phyloP scores from a whole-genome alignment of 2,888 invertebrate genomes.

The Hyles lineata region DNA sequence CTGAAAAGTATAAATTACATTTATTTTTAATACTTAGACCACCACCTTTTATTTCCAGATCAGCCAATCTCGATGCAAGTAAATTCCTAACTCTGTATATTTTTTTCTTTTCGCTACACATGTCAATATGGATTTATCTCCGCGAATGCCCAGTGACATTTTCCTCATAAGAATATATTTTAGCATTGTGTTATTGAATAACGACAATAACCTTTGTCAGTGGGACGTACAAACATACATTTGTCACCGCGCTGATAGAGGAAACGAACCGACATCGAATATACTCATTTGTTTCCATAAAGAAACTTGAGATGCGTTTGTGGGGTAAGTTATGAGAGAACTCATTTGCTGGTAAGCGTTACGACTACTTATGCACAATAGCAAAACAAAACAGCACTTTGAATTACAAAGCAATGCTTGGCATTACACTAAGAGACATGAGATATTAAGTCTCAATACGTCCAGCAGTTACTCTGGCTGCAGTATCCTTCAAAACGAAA shows the following conservation, averaged over 20 bases:
- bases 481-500: no score
- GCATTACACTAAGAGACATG: no score
- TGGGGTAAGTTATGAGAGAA: conserved; percentile 1
- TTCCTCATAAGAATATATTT: conserved; percentile 4
- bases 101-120: neutral
- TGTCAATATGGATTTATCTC: neutral
- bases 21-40: no score
- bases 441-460: no score
- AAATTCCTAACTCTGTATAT: no score
- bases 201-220: conserved; percentile 8
- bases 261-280: conserved; percentile 26
- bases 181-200: conserved; percentile 18
- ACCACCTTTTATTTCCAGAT: no score
- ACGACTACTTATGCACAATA: neutral
- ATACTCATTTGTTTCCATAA: conserved; percentile 30
- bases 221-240: conserved; percentile 25
- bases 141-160: neutral
- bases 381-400: no score
- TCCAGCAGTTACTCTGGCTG: no score
- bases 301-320: conserved; percentile 26
- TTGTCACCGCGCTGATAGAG: conserved; percentile 26
- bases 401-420: no score
- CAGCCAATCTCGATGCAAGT: no score
- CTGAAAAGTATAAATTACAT: no score
- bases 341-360: neutral